Percentiles rank a stretch among this genome's conserved stretches.
Evolutionary conservation across 2,888 invertebrate genomes (phyloP).

Genomic region (Mythimna impura): DNA sequence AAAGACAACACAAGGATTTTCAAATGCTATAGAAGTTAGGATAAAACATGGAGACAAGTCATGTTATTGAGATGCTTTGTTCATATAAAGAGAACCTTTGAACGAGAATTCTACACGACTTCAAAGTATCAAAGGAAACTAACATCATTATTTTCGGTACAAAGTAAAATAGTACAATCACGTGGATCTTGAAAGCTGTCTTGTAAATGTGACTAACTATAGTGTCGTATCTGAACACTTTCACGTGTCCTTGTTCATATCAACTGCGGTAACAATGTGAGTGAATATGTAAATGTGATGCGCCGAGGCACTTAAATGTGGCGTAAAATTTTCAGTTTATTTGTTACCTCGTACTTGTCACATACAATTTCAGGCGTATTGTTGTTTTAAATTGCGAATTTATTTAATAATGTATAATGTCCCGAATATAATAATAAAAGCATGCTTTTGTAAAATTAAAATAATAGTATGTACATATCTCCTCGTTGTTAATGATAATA

Average conservation of each 20-base stretch:
- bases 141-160: neutral
- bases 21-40: too few relatives aligned
- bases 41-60: neutral
- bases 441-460: too few relatives aligned
- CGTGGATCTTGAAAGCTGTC: neutral
- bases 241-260: conserved; percentile 1
- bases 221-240: conserved; percentile 7
- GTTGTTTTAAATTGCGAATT: too few relatives aligned
- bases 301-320: conserved; percentile 10
- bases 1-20: too few relatives aligned
- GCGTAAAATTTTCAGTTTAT: neutral
- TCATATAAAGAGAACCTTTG: neutral
- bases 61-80: neutral
- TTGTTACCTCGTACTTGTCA: too few relatives aligned
- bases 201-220: neutral
- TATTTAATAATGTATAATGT: too few relatives aligned
- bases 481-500: too few relatives aligned
- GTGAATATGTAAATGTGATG: conserved; percentile 10
- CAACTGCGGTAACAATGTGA: neutral
- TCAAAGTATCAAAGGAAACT: neutral
- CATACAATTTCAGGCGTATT: too few relatives aligned
- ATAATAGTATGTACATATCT: too few relatives aligned
- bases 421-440: too few relatives aligned
- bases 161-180: neutral
- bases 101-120: neutral